These are phyloP conservation scores for Daphoenositta chrysoptera DNA, from an alignment of 2,113 vertebrate species.

Conservation along the genomic window DNA sequence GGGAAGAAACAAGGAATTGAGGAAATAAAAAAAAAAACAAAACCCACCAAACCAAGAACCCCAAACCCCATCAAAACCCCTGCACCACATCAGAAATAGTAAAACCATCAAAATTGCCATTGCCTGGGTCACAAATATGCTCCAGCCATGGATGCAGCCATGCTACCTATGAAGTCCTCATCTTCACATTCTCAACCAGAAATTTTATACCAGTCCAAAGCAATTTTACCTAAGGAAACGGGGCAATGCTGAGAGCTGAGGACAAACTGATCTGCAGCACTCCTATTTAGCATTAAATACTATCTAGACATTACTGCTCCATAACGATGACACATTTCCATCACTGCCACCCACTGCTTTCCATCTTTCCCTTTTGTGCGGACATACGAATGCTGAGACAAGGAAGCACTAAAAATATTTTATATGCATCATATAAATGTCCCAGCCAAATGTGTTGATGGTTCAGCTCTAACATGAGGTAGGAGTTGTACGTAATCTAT, in stretches of 20 bases:
- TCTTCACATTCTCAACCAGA: neutral
- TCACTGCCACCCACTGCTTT: slow-evolving; percentile 36
- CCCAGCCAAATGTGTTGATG: neutral
- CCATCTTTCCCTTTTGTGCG: neutral
- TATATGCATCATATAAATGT: neutral
- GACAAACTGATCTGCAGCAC: neutral
- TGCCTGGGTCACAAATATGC: neutral
- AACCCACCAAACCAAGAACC: neutral
- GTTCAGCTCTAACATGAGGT: neutral
- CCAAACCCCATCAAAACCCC: neutral
- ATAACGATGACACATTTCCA: slow-evolving; percentile 38
- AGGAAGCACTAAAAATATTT: slow-evolving; percentile 43
- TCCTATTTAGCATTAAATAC: slow-evolving; percentile 10
- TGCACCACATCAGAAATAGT: neutral
- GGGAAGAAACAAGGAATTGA: neutral
- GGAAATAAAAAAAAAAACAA: neutral
- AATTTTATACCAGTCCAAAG: neutral
- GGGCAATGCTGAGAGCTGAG: neutral
- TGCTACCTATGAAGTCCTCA: neutral
- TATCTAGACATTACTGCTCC: slow-evolving; percentile 7
- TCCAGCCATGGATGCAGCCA: neutral
- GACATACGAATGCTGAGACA: neutral
- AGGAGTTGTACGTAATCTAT: neutral
- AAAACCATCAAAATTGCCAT: neutral
- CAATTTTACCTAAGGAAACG: neutral